These are phyloP conservation scores for Phrynosoma platyrhinos DNA, from an alignment of 2,113 vertebrate species.

Conservation along the genomic window DNA sequence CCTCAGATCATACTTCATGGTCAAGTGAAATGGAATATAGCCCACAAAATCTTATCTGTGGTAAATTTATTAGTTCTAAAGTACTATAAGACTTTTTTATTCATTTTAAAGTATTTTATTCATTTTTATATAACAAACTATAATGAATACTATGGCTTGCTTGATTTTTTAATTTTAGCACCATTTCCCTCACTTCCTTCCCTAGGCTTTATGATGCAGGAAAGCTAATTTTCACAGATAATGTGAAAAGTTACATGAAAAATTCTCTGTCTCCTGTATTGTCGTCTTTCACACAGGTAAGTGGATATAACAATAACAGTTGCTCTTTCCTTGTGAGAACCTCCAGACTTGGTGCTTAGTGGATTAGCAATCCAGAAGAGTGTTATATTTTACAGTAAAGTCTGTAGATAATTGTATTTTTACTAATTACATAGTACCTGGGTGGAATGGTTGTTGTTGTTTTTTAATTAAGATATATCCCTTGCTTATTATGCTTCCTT, in stretches of 20 bases:
- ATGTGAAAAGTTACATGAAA: constrained; percentile 71
- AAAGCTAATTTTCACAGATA: constrained; percentile 82
- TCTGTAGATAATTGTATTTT: too few relatives aligned
- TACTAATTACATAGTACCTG: too few relatives aligned
- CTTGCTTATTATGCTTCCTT: too few relatives aligned
- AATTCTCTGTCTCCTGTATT: constrained; percentile 75
- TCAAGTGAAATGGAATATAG: neutral
- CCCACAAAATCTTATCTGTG: neutral
- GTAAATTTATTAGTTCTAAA: neutral
- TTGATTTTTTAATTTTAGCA: constrained; percentile 16
- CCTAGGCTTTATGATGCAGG: constrained; percentile 77
- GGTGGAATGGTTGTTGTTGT: too few relatives aligned
- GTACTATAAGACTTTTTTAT: neutral
- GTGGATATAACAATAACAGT: neutral
- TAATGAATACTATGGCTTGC: too few relatives aligned
- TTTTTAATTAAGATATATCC: too few relatives aligned
- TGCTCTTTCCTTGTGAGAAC: neutral
- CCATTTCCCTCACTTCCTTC: constrained; percentile 37
- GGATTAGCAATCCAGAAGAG: too few relatives aligned
- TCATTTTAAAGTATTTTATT: neutral
- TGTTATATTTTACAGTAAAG: too few relatives aligned
- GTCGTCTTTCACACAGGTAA: constrained; percentile 85
- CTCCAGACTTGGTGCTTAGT: too few relatives aligned
- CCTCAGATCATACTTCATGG: neutral
- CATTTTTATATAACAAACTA: neutral